Evolutionary conservation across 2,113 vertebrate genomes (phyloP), one percentile per base, ranked within the genome.

Genomic region (Mormyrus lacerda): DNA sequence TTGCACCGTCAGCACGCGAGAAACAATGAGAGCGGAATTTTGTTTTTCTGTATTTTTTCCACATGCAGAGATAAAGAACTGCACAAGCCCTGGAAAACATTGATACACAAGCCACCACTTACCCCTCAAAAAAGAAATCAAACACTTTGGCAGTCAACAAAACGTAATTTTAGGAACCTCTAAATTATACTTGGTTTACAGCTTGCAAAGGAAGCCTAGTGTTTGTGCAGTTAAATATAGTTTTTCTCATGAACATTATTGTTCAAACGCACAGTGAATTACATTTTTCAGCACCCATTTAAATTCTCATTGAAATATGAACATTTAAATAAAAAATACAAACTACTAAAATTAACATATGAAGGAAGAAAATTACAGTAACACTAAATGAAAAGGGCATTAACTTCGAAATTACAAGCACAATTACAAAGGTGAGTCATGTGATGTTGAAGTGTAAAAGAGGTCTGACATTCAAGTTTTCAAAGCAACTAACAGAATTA

Each of bases 101-200:
- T 3, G 10, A 69, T 69, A 45, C 53, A 84, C 58, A 90, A 76
- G 58, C 90, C 85, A 45, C 84, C 89, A 89, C 90, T 91, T 91
- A 88, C n/a, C 27, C 35, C 44, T 35, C 48, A 27, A 69, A 82
- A 89, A 42, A 55, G 19, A 89, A 27, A 85, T 50, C 87, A 90
- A 88, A 76, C 47, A 88, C 65, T 83, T 69, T 90, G 87, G 89
- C 87, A 86, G 89, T 79, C 88, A 31, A 39, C 82, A 69, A 24
- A 84, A 84, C 51, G 35, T 35, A 65, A 90, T 84, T 83, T 90
- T 42, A 17, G 51, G 76, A 85, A 44, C 79, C 45, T 31, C 87
- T 65, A 69, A 90, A 90, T 69, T 90, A 85, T 69, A 69, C 53
- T 85, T 53, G 87, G 76, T 69, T 69, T 35, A 35, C n/a, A 88